These are phyloP conservation scores for Eumaeus atala DNA, from an alignment of 1,140 invertebrate species.

Conservation along the genomic window DNA sequence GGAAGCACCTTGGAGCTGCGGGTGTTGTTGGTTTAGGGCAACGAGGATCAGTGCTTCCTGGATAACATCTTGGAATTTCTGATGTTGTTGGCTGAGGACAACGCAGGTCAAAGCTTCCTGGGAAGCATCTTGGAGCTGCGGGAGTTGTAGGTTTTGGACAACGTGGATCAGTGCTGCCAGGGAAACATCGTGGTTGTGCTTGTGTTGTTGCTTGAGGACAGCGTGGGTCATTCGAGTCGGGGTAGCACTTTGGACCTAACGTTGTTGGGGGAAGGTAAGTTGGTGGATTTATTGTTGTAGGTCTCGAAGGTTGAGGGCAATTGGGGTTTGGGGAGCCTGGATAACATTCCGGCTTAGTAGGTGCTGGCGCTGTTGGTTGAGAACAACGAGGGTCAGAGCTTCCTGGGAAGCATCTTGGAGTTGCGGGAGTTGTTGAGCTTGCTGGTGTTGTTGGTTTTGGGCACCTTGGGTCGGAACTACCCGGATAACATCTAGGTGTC, in stretches of 20 bases:
- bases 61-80: constrained; percentile 31
- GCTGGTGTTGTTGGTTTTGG: constrained; percentile 45
- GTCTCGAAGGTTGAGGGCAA: constrained; percentile 40
- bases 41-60: constrained; percentile 42
- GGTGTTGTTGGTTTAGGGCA: constrained; percentile 45
- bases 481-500: constrained; percentile 48
- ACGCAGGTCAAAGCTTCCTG: constrained; percentile 55
- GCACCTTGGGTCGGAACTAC: constrained; percentile 45
- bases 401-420: constrained; percentile 59
- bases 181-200: constrained; percentile 38
- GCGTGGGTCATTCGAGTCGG: constrained; percentile 59
- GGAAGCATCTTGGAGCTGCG: constrained; percentile 41
- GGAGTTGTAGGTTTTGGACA: constrained; percentile 31
- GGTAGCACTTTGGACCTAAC: constrained; percentile 46
- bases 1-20: constrained; percentile 47
- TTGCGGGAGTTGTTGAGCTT: constrained; percentile 32
- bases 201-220: constrained; percentile 45
- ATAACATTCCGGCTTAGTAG: constrained; percentile 19
- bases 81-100: constrained; percentile 46
- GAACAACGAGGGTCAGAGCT: constrained; percentile 17
- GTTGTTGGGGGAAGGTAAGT: constrained; percentile 34
- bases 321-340: constrained; percentile 44
- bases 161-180: constrained; percentile 45
- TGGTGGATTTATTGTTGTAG: constrained; percentile 23
- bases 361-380: not conserved